Base-by-base conservation (phyloP, 2,888 invertebrate species). In the Crepidodera aurea region DNA sequence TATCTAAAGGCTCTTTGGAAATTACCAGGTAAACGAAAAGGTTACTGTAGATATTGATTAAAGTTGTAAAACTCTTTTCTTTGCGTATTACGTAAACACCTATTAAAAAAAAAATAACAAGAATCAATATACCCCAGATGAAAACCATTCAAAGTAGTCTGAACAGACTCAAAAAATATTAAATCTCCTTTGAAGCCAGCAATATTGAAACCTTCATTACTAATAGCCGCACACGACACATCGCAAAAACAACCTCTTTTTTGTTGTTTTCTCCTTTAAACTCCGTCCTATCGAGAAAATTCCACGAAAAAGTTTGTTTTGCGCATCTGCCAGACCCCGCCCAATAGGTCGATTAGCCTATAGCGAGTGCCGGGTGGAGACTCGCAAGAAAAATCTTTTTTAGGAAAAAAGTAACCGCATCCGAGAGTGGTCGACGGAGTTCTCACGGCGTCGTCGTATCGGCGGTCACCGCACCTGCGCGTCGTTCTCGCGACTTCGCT, bases 341-440 rank as follows among this genome's bases (percentile, higher is more conserved):
- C 81, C 73, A 66, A 69, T 75, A 72, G 76, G 75, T 77, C 81
- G 81, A 81, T 81, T 81, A 79, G 81, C 81, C 82, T 81, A 81
- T 81, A 79, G 78, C 72, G 71, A 72, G 71, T 73, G 65, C 74
- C 80, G 81, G 81, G 82, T 81, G 81, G 82, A 81, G 81, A 82
- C 81, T 81, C 77, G 73, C 70, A 75, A 79, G 81, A 82, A 82
- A 82, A 82, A 82, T 81, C 78, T 79, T 81, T 81, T 82, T 81
- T 77, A 75, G 76, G 77, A 79, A 81, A 81, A 79, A 80, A 76
- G 80, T 80, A 78, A 77, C 77, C 78, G 76, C 80, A 80, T 75
- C 79, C 78, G 79, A 77, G 78, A 77, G 73, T 74, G 78, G 75
- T 66, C 67, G 61, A 73, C 77, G 74, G 71, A 74, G 73, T 73